Percentiles rank a stretch among this genome's conserved stretches.
These are phyloP conservation scores for Aspidoscelis tigris DNA, from an alignment of 2,113 vertebrate species.

Conservation along the genomic window DNA sequence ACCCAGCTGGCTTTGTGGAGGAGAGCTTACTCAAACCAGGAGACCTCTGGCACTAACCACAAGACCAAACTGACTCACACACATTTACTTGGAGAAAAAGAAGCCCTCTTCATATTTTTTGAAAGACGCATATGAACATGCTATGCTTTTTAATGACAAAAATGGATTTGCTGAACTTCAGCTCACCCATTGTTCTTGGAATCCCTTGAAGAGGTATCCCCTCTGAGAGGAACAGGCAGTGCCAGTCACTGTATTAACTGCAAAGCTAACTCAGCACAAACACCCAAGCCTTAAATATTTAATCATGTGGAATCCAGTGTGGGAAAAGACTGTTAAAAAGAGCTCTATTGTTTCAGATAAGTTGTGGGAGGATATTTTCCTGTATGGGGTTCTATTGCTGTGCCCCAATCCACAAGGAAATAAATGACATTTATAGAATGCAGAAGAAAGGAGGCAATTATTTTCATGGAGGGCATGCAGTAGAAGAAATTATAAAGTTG, in stretches of 20 bases:
- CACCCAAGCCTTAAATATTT: not conserved
- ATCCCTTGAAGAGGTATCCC: not conserved
- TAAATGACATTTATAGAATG: not conserved
- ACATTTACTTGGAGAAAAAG: no score
- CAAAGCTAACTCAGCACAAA: not conserved
- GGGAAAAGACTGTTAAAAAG: slow-evolving; percentile 15
- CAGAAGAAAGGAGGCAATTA: not conserved
- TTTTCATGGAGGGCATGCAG: not conserved
- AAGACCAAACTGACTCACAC: no score
- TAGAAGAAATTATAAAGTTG: not conserved
- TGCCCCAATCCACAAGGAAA: not conserved
- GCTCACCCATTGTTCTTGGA: not conserved
- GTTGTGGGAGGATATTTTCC: not conserved
- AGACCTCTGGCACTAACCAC: no score
- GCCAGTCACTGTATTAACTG: not conserved
- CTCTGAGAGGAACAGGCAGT: not conserved
- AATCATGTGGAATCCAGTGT: fast-evolving
- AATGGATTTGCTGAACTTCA: not conserved
- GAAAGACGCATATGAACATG: not conserved
- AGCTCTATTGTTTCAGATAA: slow-evolving; percentile 6
- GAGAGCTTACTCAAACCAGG: no score
- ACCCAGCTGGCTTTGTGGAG: no score
- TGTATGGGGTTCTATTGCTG: not conserved
- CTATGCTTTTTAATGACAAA: not conserved
- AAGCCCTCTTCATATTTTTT: not conserved